Percentiles rank a stretch among this genome's conserved stretches.
Conservation (phyloP, 92 coral and sea anemone species). For the Epizoanthus stellaris region DNA sequence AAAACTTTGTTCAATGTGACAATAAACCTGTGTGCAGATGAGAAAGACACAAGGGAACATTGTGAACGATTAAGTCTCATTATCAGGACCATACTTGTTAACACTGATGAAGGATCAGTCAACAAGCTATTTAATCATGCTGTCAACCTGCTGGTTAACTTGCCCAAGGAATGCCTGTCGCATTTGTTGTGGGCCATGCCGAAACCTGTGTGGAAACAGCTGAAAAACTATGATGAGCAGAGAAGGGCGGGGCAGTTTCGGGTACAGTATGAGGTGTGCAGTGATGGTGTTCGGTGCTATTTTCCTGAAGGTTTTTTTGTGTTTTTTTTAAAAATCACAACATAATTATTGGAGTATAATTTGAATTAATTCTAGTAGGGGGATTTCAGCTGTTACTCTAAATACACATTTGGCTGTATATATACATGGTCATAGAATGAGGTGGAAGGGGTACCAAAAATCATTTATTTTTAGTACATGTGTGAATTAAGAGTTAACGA, state of each 20-base stretch:
- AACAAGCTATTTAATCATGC: constrained; percentile 89
- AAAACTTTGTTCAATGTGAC: constrained; percentile 90
- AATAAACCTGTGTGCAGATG: constrained; percentile 71
- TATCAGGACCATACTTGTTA: constrained; percentile 73
- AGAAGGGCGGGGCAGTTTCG: constrained; percentile 46
- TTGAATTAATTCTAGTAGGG: no score
- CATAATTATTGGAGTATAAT: no score
- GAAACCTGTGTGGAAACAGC: constrained; percentile 73
- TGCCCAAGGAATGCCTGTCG: constrained; percentile 79
- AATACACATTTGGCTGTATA: no score
- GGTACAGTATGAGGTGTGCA: constrained; percentile 58
- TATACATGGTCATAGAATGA: no score
- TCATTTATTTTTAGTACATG: no score
- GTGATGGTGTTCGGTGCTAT: no score
- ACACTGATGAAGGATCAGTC: constrained; percentile 56
- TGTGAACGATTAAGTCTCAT: constrained; percentile 82
- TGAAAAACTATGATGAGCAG: constrained; percentile 74
- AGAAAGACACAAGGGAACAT: constrained; percentile 72
- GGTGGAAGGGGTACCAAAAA: no score
- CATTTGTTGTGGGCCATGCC: constrained; percentile 85
- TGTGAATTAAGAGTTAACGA: no score
- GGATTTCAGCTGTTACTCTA: no score
- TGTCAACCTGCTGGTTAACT: constrained; percentile 76
- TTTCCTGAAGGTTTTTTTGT: no score
- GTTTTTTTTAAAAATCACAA: no score